Evolutionary conservation across 2,888 invertebrate genomes (phyloP).

Genomic region (Mythimna loreyi): DNA sequence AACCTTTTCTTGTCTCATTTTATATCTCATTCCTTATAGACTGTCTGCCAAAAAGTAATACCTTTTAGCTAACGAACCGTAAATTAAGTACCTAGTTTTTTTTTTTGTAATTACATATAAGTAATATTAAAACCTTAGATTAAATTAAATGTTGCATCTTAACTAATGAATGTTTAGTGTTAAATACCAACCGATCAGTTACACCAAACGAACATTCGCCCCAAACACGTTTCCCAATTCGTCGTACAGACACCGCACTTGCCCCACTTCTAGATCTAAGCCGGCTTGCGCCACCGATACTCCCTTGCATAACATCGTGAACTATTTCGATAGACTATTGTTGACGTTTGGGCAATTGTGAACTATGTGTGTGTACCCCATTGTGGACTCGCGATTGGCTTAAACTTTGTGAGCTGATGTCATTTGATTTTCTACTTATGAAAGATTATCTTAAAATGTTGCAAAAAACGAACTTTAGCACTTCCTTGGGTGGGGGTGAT

Average conservation of each 20-base stretch:
- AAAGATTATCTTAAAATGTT: not conserved
- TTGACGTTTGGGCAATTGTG: slow-evolving; percentile 70
- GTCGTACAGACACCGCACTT: slow-evolving; percentile 72
- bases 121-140: no score
- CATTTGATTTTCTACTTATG: slow-evolving; percentile 7
- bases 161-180: not conserved
- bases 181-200: not conserved
- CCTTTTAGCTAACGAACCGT: no score
- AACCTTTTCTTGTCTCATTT: no score
- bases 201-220: slow-evolving; percentile 29
- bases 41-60: no score
- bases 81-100: not conserved
- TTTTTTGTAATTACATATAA: no score
- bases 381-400: slow-evolving; percentile 46
- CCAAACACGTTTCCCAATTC: slow-evolving; percentile 63
- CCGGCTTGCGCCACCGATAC: slow-evolving; percentile 81
- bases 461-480: not conserved
- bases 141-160: no score
- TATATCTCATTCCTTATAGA: no score
- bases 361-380: slow-evolving; percentile 57
- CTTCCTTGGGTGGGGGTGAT: no score
- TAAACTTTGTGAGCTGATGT: slow-evolving; percentile 20
- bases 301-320: slow-evolving; percentile 83
- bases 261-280: slow-evolving; percentile 84
- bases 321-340: slow-evolving; percentile 86